These are phyloP conservation scores for Conger conger DNA, from an alignment of 2,113 vertebrate genomes.

Conservation along the genomic window DNA sequence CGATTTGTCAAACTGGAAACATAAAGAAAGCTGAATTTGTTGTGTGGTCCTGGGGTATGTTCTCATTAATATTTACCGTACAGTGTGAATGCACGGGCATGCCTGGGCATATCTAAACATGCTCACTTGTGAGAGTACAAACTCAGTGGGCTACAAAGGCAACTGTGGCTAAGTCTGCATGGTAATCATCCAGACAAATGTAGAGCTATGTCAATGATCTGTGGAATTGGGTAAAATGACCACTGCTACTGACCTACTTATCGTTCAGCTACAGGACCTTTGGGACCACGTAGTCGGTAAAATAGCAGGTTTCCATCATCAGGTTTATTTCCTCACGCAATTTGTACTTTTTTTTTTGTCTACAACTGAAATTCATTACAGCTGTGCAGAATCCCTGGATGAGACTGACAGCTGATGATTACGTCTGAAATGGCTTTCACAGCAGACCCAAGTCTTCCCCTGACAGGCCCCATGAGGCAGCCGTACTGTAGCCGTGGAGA, in stretches of 20 bases:
- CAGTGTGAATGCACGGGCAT: not conserved
- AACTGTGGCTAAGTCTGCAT: not conserved
- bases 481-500: not conserved
- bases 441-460: not conserved
- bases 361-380: not conserved
- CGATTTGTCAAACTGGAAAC: not conserved
- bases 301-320: not conserved
- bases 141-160: not conserved
- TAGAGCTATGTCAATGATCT: not conserved
- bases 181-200: not conserved
- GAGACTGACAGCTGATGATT: not conserved
- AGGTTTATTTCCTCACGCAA: not conserved
- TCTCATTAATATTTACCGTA: not conserved
- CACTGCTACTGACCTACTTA: not conserved
- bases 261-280: not conserved
- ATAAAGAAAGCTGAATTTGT: not conserved
- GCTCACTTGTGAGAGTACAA: not conserved
- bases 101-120: not conserved
- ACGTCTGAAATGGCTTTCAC: constrained; percentile 13
- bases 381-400: not conserved
- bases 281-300: not conserved
- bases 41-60: not conserved
- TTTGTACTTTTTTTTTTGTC: not conserved
- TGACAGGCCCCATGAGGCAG: not conserved
- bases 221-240: not conserved